Percentiles rank a stretch among this genome's conserved stretches.
Evolutionary conservation across 2,113 vertebrate species (phyloP).

Genomic region (Centropus unirufus): DNA sequence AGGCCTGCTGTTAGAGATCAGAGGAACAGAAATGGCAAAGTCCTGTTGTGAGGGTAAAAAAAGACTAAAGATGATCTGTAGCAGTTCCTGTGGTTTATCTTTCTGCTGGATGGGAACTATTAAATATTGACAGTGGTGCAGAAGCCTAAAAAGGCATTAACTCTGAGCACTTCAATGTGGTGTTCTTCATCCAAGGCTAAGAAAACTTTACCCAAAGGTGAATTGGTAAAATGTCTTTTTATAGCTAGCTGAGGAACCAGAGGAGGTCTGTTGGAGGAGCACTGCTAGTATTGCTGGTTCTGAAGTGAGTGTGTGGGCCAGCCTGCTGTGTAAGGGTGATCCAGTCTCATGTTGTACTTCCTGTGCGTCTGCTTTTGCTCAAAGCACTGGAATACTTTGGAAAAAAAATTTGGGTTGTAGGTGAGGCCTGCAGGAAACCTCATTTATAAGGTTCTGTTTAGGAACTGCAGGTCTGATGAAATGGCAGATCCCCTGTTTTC

Average conservation of each 20-base stretch:
- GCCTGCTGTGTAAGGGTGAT: not conserved
- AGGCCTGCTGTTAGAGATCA: not conserved
- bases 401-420: not conserved
- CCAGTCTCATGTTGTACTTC: not conserved
- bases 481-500: not conserved
- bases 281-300: not conserved
- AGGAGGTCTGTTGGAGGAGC: not conserved
- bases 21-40: not conserved
- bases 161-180: not conserved
- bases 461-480: not conserved
- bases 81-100: not conserved
- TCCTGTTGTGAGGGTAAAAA: not conserved
- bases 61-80: not conserved
- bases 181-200: not conserved
- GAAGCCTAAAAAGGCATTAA: not conserved
- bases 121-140: not conserved
- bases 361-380: not conserved
- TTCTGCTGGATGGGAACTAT: not conserved
- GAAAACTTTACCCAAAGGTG: not conserved
- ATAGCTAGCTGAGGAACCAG: not conserved
- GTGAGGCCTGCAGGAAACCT: not conserved
- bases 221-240: not conserved
- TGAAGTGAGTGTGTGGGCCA: not conserved
- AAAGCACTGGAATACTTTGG: not conserved
- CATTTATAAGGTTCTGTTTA: not conserved